Evolutionary conservation across 2,888 invertebrate species (phyloP).

Genomic region (Diplazon laetatorius): DNA sequence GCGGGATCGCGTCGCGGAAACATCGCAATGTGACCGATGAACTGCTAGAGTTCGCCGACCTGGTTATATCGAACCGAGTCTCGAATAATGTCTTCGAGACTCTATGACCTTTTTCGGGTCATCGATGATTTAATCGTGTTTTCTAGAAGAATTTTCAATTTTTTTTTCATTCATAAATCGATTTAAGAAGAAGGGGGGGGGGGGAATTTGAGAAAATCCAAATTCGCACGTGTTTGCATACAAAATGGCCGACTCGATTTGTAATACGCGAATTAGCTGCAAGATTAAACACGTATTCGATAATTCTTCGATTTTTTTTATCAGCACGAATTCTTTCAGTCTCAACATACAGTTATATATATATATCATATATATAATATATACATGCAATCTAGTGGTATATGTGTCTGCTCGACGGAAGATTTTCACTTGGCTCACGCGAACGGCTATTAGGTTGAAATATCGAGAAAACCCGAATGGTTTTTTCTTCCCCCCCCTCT

Average conservation of each 20-base stretch:
- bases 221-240: no score
- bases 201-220: no score
- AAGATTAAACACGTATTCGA: no score
- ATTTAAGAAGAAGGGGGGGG: no score
- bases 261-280: no score
- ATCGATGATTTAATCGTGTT: no score
- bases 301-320: no score
- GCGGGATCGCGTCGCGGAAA: slow-evolving; percentile 73
- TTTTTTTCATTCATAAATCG: no score
- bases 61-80: slow-evolving; percentile 11
- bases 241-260: no score
- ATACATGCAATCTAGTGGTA: not conserved
- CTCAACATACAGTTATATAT: not conserved
- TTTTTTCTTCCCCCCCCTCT: slow-evolving; percentile 4
- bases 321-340: slow-evolving; percentile 27
- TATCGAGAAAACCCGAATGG: slow-evolving; percentile 52
- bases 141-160: no score
- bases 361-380: not conserved
- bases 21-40: slow-evolving; percentile 77
- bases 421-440: slow-evolving; percentile 53
- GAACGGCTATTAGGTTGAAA: slow-evolving; percentile 56
- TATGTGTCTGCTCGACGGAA: not conserved
- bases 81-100: no score
- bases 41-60: slow-evolving; percentile 69
- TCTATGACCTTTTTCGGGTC: no score